Evolutionary conservation across 2,113 vertebrate species (phyloP).

Genomic region (Chionodraco myersi): DNA sequence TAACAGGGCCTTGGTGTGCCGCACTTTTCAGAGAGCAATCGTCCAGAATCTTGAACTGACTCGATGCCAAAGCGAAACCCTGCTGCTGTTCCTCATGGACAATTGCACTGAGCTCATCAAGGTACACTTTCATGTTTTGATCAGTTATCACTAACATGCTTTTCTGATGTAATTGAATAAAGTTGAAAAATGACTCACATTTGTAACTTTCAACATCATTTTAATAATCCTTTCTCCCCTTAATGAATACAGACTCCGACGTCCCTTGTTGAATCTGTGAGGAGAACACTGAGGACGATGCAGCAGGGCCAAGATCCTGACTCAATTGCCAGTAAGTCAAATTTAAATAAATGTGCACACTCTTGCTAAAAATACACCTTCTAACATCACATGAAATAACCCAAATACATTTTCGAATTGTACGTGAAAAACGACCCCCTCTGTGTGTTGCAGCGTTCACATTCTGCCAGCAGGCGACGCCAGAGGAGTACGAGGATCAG

Average conservation of each 20-base stretch:
- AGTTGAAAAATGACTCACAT: not conserved
- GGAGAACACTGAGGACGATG: constrained; percentile 82
- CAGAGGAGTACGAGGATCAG: constrained; percentile 85
- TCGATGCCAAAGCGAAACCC: constrained; percentile 81
- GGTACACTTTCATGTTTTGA: constrained; percentile 65
- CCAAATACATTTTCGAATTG: not conserved
- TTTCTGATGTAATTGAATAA: not conserved
- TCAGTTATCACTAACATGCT: not conserved
- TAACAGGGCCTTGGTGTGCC: constrained; percentile 83
- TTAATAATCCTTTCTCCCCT: not conserved
- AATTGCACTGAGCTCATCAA: constrained; percentile 84
- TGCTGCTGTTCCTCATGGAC: constrained; percentile 87
- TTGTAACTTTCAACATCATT: not conserved
- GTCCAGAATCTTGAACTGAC: constrained; percentile 82
- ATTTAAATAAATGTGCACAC: not conserved
- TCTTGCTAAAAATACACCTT: not conserved
- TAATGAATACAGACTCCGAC: constrained; percentile 79
- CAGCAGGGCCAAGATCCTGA: constrained; percentile 85
- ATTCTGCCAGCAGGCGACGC: constrained; percentile 86
- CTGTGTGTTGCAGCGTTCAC: constrained; percentile 82
- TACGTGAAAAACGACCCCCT: not conserved
- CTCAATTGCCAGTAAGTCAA: constrained; percentile 80
- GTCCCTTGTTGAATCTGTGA: constrained; percentile 85
- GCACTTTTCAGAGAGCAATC: constrained; percentile 85
- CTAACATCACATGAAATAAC: not conserved